Percentiles rank a stretch among this genome's conserved stretches.
Conservation (phyloP, 2,113 vertebrate genomes). For the Motacilla alba region DNA sequence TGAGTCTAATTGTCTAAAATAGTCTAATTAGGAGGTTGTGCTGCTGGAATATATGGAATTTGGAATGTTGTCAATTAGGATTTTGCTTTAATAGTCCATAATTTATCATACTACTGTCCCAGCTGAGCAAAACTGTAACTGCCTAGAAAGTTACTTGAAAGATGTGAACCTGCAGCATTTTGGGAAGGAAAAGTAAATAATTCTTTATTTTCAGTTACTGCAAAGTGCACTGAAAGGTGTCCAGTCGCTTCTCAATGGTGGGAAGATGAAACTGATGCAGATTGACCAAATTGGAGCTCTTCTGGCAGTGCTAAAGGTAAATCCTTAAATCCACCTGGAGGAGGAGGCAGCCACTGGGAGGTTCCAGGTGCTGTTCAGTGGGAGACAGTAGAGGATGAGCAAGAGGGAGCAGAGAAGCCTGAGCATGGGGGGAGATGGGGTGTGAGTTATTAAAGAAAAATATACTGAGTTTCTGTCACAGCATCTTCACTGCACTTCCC, state of each 20-base stretch:
- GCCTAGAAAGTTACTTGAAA: not conserved
- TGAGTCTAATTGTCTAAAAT: not conserved
- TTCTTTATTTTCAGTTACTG: slow-evolving; percentile 76
- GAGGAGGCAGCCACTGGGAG: not conserved
- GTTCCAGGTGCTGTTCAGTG: not conserved
- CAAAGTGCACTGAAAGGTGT: slow-evolving; percentile 90
- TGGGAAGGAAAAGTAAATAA: not conserved
- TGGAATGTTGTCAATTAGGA: not conserved
- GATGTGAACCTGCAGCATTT: not conserved
- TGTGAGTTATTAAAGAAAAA: not conserved
- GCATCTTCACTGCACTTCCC: not conserved
- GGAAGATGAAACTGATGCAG: slow-evolving; percentile 85
- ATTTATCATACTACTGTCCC: not conserved
- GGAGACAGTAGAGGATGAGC: not conserved
- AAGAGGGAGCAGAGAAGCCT: not conserved
- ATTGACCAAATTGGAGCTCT: slow-evolving; percentile 86
- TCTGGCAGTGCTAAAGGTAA: slow-evolving; percentile 91
- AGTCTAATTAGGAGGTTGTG: not conserved
- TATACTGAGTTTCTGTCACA: not conserved
- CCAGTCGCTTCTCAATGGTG: slow-evolving; percentile 86
- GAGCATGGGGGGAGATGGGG: accelerated
- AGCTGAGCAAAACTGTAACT: not conserved
- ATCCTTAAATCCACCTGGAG: not conserved
- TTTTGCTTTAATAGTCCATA: not conserved
- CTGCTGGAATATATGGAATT: not conserved